Evolutionary conservation across 2,888 invertebrate genomes (phyloP), one percentile per base, ranked within the genome.

Genomic region (Epirrhoe tristata): DNA sequence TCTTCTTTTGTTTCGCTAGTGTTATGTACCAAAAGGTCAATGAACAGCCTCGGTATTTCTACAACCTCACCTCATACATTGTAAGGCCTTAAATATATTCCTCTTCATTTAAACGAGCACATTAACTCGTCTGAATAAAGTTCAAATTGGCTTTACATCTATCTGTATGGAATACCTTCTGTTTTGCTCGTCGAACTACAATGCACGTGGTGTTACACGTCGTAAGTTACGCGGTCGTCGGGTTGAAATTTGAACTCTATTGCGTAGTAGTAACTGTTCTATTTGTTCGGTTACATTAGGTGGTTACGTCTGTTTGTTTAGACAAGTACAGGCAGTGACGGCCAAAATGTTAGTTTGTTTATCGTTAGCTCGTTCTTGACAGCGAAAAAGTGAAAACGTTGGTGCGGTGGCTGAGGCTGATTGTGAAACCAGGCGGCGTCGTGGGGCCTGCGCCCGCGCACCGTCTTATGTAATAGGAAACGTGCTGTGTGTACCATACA

Each of bases 311-410:
- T 68, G 71, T 84, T 65, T 72, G 54, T 76, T 76, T 69, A 74
- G 64, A 74, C 24, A 24, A 69, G 72, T 69, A 75, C 86, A 86
- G 85, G 86, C 86, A 87, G 88, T 88, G 90, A 88, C 89, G 91
- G 91, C 89, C 90, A 86, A 91, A 92, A 91, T 90, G 90, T 89
- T 91, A 89, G 91, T 92, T 92, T 92, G 91, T 93, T 93, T 93
- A 91, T 92, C 92, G 90, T 87, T 89, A 82, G 86, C 81, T 90
- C 92, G 93, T 90, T 92, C 93, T 93, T 93, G 93, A 93, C 93
- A 93, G 92, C 91, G 91, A 93, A 93, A 93, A 93, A 93, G 93
- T 93, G 93, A 93, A 93, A 93, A 93, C 93, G 90, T 66, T 66
- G 86, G 85, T 85, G 83, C 84, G 84, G 89, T 88, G 88, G 87